phyloP scores from a whole-genome alignment of 2,888 invertebrate species.

The Cephalotes varians region DNA sequence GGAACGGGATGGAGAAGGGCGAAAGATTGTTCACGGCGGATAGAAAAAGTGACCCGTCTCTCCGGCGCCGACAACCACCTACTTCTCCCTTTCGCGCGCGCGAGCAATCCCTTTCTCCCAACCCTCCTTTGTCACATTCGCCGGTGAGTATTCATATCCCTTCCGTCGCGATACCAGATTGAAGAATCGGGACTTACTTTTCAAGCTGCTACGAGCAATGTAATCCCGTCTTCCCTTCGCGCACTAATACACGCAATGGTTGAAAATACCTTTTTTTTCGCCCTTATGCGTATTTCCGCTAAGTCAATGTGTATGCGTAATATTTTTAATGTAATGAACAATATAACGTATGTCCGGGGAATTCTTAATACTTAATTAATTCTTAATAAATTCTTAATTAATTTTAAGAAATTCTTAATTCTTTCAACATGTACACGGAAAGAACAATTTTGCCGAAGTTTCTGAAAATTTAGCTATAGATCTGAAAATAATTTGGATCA shows the following conservation, averaged over 20 bases:
- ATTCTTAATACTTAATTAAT: too few species aligned
- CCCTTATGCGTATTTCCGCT: too few species aligned
- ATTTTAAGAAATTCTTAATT: too few species aligned
- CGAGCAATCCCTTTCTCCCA: neutral
- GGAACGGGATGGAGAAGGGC: conserved; percentile 16
- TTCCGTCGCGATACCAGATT: conserved; percentile 23
- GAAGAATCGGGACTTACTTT: conserved; percentile 14
- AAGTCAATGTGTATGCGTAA: too few species aligned
- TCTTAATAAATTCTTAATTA: too few species aligned
- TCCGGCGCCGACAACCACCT: conserved; percentile 39
- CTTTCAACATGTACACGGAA: too few species aligned
- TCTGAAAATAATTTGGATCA: too few species aligned
- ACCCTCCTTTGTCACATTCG: conserved; percentile 30
- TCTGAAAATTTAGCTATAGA: too few species aligned
- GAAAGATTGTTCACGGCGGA: conserved; percentile 44
- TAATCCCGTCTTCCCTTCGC: conserved; percentile 28
- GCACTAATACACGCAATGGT: neutral
- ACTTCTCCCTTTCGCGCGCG: conserved; percentile 31
- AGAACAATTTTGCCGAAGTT: too few species aligned
- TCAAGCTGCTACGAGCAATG: neutral
- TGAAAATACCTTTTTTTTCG: too few species aligned
- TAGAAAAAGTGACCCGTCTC: conserved; percentile 54
- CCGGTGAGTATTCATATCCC: conserved; percentile 31
- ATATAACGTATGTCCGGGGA: neutral
- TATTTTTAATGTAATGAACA: too few species aligned